Conservation (phyloP, 2,888 invertebrate species). For the Orchesella flavescens region DNA sequence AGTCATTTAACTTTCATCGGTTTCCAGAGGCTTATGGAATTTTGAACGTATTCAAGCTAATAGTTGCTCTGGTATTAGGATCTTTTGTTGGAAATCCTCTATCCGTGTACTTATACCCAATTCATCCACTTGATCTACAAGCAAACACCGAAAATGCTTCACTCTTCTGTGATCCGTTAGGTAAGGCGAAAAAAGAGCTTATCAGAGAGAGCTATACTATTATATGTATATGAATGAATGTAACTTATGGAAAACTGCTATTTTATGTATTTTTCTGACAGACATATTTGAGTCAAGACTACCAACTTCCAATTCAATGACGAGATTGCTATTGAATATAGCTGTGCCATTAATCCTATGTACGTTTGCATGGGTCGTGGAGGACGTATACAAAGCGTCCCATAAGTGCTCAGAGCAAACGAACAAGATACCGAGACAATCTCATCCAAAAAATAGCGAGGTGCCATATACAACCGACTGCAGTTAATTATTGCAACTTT, state of each 20-base stretch:
- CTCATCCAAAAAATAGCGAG: neutral
- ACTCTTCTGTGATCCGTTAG: constrained; percentile 58
- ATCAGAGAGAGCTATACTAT: no score
- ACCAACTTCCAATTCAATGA: neutral
- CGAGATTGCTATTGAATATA: constrained; percentile 46
- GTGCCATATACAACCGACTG: neutral
- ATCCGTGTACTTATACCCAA: constrained; percentile 51
- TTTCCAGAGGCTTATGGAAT: constrained; percentile 65
- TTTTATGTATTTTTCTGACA: neutral
- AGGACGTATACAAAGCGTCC: constrained; percentile 56
- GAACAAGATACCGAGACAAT: neutral
- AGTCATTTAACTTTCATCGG: constrained; percentile 63
- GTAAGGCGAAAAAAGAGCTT: constrained; percentile 47
- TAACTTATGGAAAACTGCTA: no score
- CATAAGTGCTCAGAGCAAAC: constrained; percentile 18
- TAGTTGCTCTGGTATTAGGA: constrained; percentile 38
- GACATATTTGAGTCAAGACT: no score
- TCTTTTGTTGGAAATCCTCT: constrained; percentile 59
- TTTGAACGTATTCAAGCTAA: constrained; percentile 58
- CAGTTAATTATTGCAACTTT: no score
- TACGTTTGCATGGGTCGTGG: constrained; percentile 63
- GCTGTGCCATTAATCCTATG: constrained; percentile 63
- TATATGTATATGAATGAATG: no score
- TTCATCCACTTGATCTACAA: constrained; percentile 57
- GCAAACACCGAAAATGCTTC: constrained; percentile 29